Evolutionary conservation across 2,113 vertebrate genomes (phyloP).

Genomic region (Delphinapterus leucas): DNA sequence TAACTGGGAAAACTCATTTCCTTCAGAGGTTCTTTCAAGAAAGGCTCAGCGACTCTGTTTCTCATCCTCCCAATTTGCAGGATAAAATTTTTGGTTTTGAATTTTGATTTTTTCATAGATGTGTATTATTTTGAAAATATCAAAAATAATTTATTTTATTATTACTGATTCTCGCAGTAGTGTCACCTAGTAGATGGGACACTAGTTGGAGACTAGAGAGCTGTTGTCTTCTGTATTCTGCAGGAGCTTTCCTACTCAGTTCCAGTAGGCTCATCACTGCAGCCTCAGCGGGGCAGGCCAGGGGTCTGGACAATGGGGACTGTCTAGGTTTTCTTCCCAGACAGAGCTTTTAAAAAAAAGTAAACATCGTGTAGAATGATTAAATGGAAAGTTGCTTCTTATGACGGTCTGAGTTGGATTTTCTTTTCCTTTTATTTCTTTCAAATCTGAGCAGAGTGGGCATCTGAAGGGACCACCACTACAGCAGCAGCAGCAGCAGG

Average conservation of each 20-base stretch:
- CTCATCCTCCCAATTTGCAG: conserved; percentile 67
- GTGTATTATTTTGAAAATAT: conserved; percentile 70
- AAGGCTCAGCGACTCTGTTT: conserved; percentile 62
- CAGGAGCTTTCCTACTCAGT: conserved; percentile 70
- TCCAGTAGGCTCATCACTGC: conserved; percentile 8
- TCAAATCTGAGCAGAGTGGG: conserved; percentile 72
- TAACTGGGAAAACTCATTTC: conserved; percentile 65
- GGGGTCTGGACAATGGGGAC: neutral
- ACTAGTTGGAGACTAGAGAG: conserved; percentile 30
- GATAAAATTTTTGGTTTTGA: conserved; percentile 58
- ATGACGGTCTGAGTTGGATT: conserved; percentile 71
- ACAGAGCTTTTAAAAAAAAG: conserved; percentile 2
- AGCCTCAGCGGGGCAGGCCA: neutral
- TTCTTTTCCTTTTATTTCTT: conserved; percentile 63
- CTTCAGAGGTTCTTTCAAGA: conserved; percentile 61
- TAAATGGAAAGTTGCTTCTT: conserved; percentile 59
- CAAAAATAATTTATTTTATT: conserved; percentile 67
- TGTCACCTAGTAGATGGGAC: conserved; percentile 50
- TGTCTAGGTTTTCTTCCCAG: conserved; percentile 23
- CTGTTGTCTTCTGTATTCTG: neutral
- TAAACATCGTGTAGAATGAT: conserved; percentile 43
- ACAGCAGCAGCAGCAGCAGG: conserved; percentile 47
- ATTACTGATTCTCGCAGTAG: conserved; percentile 34
- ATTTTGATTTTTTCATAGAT: conserved; percentile 69
- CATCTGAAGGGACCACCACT: conserved; percentile 56